These are phyloP conservation scores for Drosophila bocqueti DNA, from an alignment of 1,140 invertebrate species.

Conservation along the genomic window DNA sequence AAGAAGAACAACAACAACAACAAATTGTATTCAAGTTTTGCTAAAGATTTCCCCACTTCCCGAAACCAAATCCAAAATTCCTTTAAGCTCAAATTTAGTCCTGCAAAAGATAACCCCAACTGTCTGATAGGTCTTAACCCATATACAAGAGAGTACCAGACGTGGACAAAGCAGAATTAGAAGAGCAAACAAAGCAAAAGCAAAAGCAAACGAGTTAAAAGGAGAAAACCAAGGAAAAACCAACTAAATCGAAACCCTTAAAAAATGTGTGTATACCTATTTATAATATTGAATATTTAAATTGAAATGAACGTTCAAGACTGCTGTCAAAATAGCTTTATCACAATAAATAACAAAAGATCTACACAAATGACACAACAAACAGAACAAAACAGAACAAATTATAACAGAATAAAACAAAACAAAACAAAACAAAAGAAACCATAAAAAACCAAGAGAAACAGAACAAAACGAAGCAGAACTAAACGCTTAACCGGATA, in stretches of 20 bases:
- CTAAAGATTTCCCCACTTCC: constrained; percentile 17
- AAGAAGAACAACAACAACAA: not conserved
- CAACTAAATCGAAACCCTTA: constrained; percentile 46
- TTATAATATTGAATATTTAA: constrained; percentile 83
- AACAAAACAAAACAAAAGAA: not conserved
- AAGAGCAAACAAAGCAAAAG: constrained; percentile 18
- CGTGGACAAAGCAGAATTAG: constrained; percentile 3
- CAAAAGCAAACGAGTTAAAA: constrained; percentile 7
- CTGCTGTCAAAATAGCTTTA: constrained; percentile 84
- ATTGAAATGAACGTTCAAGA: constrained; percentile 83
- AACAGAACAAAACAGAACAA: constrained; percentile 38
- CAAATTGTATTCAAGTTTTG: constrained; percentile 25
- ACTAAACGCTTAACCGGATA: constrained; percentile 10
- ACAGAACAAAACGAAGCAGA: constrained; percentile 21
- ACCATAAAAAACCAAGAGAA: too few relatives aligned
- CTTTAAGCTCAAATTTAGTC: constrained; percentile 5
- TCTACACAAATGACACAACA: constrained; percentile 36
- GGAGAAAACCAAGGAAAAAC: constrained; percentile 30
- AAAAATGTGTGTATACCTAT: constrained; percentile 77
- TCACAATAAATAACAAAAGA: constrained; percentile 62
- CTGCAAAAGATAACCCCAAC: constrained; percentile 20
- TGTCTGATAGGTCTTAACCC: constrained; percentile 45
- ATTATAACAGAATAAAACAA: constrained; percentile 10
- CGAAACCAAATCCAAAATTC: not conserved
- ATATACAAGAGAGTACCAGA: constrained; percentile 31